These are phyloP conservation scores for Campaea margaritaria DNA, from an alignment of 2,888 invertebrate genomes.

Conservation along the genomic window DNA sequence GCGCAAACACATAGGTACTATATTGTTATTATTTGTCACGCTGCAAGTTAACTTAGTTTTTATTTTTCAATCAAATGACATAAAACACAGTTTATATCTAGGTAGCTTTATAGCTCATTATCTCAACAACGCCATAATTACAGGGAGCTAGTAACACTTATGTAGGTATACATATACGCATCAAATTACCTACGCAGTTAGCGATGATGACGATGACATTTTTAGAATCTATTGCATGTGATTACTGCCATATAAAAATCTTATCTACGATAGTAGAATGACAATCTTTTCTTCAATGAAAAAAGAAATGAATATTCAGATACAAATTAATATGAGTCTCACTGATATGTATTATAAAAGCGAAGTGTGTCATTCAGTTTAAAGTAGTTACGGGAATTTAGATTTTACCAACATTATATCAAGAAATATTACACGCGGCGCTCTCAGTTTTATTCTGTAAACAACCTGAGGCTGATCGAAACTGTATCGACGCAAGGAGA, in stretches of 20 bases:
- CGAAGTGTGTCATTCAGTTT: not conserved
- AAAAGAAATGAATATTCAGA: not conserved
- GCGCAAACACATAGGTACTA: not conserved
- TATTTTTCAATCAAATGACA: not conserved
- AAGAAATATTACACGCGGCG: constrained; percentile 35
- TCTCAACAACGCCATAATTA: not conserved
- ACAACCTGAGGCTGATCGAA: constrained; percentile 49
- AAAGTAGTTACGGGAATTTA: constrained; percentile 10
- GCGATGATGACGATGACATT: not conserved
- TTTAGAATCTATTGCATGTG: not conserved
- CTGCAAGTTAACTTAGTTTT: not conserved
- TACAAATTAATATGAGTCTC: not conserved
- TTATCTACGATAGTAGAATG: constrained; percentile 16
- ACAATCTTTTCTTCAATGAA: constrained; percentile 10
- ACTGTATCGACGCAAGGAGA: constrained; percentile 45
- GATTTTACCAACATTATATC: constrained; percentile 4
- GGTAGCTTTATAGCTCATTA: not conserved
- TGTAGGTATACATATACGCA: not conserved
- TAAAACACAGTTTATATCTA: no score
- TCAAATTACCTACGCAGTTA: constrained; percentile 4
- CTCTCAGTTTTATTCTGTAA: constrained; percentile 55
- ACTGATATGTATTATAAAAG: no score
- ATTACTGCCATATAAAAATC: constrained; percentile 3
- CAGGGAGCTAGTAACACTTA: not conserved
- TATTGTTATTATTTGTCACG: not conserved